Base-by-base conservation (phyloP, 2,113 vertebrate species). In the Riparia riparia region DNA sequence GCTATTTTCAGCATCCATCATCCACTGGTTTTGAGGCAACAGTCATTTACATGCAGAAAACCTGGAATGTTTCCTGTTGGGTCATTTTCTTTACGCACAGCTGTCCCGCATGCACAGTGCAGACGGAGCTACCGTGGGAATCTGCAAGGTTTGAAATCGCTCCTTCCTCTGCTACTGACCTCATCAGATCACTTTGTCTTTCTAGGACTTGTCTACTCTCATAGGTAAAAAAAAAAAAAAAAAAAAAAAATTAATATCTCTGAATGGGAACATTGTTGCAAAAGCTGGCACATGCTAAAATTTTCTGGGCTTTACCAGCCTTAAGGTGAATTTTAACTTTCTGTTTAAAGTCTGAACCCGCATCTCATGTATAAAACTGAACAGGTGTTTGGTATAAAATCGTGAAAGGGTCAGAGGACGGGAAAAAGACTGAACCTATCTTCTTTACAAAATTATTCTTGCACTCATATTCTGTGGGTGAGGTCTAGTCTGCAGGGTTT, bases 21-120 rank as follows among this genome's bases (percentile, higher is more conserved):
- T 26, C 51, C 10, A 25, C 50, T 34, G 57, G 37, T 81, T 91
- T 83, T 91, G 91, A 86, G 79, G 50, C n/a, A 86, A 9, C 21
- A 29, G 3, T 37, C 37, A 24, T 66, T 86, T 72, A 3, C 0
- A 0, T 37, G 54, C 49, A 54, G 54, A 92, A 95, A 83, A 42
- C 42, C 82, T 80, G 71, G 42, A 65, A 56, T 15, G 37, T 74
- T 89, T 90, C 73, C 50, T 57, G 14, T 47, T 54, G 64, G 31
- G 45, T 49, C 1, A 25, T 83, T 78, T 73, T 83, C 68, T 65
- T 37, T 45, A 54, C 6, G 11, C 22, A 6, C 2, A 0, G 66
- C 74, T 88, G 51, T 50, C 45, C 37, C 0, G 0, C 14, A 3
- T 39, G 70, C 56, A 9, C 41, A 45, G 50, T 10, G 4, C 76